phyloP scores from a whole-genome alignment of 2,797 vertebrate species.

The Calcarius lapponicus region DNA sequence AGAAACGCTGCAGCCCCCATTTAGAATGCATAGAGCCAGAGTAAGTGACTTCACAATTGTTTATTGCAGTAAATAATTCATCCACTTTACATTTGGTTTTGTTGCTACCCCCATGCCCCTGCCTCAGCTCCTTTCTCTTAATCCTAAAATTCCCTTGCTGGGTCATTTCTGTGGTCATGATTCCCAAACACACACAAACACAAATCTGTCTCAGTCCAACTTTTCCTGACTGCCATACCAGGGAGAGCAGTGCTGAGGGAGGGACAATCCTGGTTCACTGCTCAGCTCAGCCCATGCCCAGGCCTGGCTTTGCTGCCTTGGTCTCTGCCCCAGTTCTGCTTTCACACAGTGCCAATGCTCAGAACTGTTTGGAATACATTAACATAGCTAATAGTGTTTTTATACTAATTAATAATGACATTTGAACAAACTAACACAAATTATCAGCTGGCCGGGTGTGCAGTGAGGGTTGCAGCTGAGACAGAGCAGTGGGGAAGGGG shows the following conservation, averaged over 20 bases:
- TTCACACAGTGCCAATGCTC: background rate
- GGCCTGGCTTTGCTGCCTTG: background rate
- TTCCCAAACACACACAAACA: background rate
- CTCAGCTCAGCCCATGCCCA: background rate
- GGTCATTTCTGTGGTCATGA: background rate
- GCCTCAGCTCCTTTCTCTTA: background rate
- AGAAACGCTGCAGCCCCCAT: constrained; percentile 57
- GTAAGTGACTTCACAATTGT: constrained; percentile 69
- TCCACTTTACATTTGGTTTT: constrained; percentile 59
- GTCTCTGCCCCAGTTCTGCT: background rate
- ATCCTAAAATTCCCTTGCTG: background rate
- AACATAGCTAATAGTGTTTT: constrained; percentile 44
- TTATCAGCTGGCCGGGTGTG: background rate
- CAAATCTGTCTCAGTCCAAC: background rate
- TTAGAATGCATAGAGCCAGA: constrained; percentile 67
- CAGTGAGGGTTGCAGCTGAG: background rate
- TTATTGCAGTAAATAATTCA: constrained; percentile 76
- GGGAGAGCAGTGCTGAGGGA: background rate
- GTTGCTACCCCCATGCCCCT: background rate
- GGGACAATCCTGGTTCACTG: background rate
- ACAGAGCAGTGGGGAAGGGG: background rate
- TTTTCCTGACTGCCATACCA: background rate
- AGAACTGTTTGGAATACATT: constrained; percentile 43
- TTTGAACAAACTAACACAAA: constrained; percentile 35
- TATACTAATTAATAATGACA: constrained; percentile 52